A percentile compares a stretch with the other conserved stretches of the same genome.
These are phyloP conservation scores for Oncorhynchus clarkii DNA, from an alignment of 2,113 vertebrate genomes.

Conservation along the genomic window DNA sequence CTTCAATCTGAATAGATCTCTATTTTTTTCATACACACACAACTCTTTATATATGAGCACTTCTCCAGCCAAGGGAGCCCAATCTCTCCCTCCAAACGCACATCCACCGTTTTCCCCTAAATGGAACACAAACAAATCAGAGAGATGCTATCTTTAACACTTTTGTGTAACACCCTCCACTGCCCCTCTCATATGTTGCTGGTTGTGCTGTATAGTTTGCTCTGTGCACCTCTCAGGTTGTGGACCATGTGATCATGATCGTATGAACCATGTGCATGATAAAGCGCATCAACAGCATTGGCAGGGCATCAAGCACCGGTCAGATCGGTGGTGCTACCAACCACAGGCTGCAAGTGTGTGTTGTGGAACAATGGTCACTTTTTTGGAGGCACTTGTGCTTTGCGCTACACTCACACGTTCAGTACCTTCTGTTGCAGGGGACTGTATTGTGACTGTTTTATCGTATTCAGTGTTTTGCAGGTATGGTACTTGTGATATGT, in stretches of 20 bases:
- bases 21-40: neutral
- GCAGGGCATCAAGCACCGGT: constrained; percentile 20
- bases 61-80: neutral
- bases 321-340: constrained; percentile 9
- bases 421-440: neutral
- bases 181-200: constrained; percentile 25
- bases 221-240: constrained; percentile 51
- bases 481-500: too few species aligned
- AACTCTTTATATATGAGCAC: neutral
- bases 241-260: constrained; percentile 17
- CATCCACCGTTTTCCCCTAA: neutral
- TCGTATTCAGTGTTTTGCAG: neutral
- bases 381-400: neutral
- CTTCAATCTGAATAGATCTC: neutral
- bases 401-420: too few species aligned
- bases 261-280: constrained; percentile 58
- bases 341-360: constrained; percentile 13
- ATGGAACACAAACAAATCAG: constrained; percentile 2
- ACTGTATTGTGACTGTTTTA: neutral
- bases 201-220: constrained; percentile 49
- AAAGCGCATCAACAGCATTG: constrained; percentile 34
- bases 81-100: too few species aligned
- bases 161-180: neutral
- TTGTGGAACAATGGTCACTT: neutral
- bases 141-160: constrained; percentile 1